Percentiles rank a stretch among this genome's conserved stretches.
These are phyloP conservation scores for Dicyrtomina minuta DNA, from an alignment of 2,888 invertebrate genomes.

Conservation along the genomic window DNA sequence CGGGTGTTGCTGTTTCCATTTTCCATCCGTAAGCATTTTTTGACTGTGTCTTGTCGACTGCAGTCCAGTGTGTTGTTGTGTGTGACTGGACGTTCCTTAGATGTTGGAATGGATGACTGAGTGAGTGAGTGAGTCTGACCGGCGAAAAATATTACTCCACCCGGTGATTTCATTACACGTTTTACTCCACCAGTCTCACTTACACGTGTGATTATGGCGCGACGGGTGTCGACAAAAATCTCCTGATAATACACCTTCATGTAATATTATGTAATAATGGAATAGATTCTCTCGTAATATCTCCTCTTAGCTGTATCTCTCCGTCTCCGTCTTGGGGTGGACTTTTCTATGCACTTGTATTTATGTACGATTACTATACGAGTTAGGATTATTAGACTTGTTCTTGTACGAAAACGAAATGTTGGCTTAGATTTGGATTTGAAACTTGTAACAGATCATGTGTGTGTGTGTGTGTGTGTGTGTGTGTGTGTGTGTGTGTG, in stretches of 20 bases:
- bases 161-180: conserved; percentile 26
- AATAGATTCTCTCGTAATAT: too few relatives aligned
- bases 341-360: too few relatives aligned
- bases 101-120: neutral
- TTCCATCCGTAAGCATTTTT: too few relatives aligned
- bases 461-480: neutral
- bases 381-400: neutral
- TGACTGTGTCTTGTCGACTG: neutral
- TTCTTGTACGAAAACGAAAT: neutral
- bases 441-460: neutral
- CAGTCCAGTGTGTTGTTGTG: neutral
- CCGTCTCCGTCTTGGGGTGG: neutral
- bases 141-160: conserved; percentile 15
- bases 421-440: too few relatives aligned
- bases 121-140: conserved; percentile 5
- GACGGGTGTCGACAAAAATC: conserved; percentile 21
- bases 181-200: conserved; percentile 19
- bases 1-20: too few relatives aligned
- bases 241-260: conserved; percentile 5
- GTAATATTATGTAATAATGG: too few relatives aligned
- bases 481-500: too few relatives aligned
- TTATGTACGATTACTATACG: too few relatives aligned
- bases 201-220: conserved; percentile 19
- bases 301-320: neutral
- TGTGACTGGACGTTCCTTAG: neutral